phyloP scores from a whole-genome alignment of 2,797 vertebrate genomes.

The Neopelma chrysocephalum region DNA sequence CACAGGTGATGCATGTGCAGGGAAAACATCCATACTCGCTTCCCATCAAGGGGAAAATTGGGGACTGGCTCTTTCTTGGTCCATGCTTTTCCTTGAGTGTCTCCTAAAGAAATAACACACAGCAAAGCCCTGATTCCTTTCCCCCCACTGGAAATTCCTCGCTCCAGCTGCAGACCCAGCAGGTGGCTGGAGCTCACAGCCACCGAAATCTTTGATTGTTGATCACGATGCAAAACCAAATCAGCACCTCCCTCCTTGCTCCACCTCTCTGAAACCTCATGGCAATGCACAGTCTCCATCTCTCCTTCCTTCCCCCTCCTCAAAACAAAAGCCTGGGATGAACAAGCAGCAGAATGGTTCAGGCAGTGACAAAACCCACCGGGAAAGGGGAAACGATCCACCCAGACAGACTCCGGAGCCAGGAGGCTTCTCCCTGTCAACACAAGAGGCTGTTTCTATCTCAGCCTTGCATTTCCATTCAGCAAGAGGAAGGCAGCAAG shows the following conservation, averaged over 20 bases:
- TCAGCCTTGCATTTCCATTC: neutral
- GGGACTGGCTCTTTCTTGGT: neutral
- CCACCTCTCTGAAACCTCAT: neutral
- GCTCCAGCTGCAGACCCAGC: neutral
- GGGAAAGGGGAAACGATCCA: neutral
- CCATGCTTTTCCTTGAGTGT: too few relatives aligned
- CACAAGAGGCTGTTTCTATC: neutral
- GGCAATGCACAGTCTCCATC: neutral
- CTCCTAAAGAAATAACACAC: neutral
- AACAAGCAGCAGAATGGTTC: neutral
- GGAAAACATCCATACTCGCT: neutral
- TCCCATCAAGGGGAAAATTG: fast-evolving
- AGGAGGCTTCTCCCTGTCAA: neutral
- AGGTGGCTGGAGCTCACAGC: neutral
- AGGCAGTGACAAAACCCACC: neutral
- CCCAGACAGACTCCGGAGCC: neutral
- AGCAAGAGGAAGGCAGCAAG: neutral
- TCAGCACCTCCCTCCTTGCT: neutral
- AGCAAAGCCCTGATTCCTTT: neutral
- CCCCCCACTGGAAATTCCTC: neutral
- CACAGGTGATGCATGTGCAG: fast-evolving
- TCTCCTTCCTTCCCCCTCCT: neutral
- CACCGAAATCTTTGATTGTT: fast-evolving
- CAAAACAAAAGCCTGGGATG: neutral
- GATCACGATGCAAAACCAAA: neutral